These are phyloP conservation scores for Notamacropus eugenii DNA, from an alignment of 2,797 vertebrate genomes.

Conservation along the genomic window DNA sequence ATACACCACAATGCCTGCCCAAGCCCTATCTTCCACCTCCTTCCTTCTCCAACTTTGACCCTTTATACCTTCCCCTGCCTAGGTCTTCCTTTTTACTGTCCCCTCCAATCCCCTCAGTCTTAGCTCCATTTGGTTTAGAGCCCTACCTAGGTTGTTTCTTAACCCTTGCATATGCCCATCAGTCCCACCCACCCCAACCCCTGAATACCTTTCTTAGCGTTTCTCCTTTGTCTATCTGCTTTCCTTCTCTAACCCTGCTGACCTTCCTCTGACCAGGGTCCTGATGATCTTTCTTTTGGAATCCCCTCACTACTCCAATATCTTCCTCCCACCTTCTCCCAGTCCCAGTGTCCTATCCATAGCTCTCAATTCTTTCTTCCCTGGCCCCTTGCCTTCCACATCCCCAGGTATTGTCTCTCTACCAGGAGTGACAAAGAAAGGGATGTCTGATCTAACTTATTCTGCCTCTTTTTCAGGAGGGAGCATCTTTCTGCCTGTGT, in stretches of 20 bases:
- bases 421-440: too few species aligned
- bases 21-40: not conserved
- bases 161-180: not conserved
- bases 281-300: not conserved
- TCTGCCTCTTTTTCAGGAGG: too few species aligned
- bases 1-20: not conserved
- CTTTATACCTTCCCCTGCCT: not conserved
- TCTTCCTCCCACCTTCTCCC: not conserved
- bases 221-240: not conserved
- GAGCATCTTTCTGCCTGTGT: too few species aligned
- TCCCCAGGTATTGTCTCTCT: too few species aligned
- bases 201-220: not conserved
- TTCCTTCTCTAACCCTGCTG: not conserved
- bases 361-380: too few species aligned
- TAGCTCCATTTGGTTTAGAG: not conserved
- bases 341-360: too few species aligned
- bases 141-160: not conserved
- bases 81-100: not conserved
- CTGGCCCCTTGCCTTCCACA: too few species aligned
- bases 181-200: fast-evolving
- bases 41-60: not conserved
- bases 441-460: too few species aligned
- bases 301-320: not conserved
- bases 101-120: not conserved
- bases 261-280: not conserved